phyloP scores from a whole-genome alignment of 2,113 vertebrate genomes.

The Tricholaema leucomelas region DNA sequence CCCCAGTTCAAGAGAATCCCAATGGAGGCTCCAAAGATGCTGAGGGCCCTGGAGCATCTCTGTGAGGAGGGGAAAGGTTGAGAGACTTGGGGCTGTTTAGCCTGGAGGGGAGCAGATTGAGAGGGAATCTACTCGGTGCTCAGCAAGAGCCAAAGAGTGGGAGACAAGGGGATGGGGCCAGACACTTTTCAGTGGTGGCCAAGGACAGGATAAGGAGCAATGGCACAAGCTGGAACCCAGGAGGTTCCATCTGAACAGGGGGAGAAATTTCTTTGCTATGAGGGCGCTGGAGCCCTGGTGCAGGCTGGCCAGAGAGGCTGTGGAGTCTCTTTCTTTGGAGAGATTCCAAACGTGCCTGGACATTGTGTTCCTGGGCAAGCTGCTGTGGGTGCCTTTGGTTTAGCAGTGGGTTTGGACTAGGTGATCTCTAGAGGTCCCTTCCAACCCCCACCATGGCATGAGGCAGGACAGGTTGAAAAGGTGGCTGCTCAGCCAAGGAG shows the following conservation, averaged over 20 bases:
- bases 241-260: background rate
- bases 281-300: background rate
- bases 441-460: background rate
- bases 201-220: background rate
- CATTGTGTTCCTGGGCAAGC: background rate
- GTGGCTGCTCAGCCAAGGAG: background rate
- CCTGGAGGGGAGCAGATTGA: no score
- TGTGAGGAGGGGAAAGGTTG: background rate
- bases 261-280: background rate
- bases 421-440: background rate
- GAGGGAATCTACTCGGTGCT: no score
- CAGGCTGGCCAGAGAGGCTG: background rate
- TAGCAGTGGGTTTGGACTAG: no score
- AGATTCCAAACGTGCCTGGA: background rate
- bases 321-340: background rate
- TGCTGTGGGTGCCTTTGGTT: background rate
- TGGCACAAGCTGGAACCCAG: background rate
- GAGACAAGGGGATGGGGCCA: background rate
- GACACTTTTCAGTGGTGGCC: background rate
- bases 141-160: no score
- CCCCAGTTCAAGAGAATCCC: background rate
- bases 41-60: background rate
- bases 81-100: background rate
- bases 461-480: background rate
- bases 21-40: background rate